Percentiles rank a stretch among this genome's conserved stretches.
These are phyloP conservation scores for Acanthopleura granulata DNA, from an alignment of 2,888 invertebrate species.

Conservation along the genomic window DNA sequence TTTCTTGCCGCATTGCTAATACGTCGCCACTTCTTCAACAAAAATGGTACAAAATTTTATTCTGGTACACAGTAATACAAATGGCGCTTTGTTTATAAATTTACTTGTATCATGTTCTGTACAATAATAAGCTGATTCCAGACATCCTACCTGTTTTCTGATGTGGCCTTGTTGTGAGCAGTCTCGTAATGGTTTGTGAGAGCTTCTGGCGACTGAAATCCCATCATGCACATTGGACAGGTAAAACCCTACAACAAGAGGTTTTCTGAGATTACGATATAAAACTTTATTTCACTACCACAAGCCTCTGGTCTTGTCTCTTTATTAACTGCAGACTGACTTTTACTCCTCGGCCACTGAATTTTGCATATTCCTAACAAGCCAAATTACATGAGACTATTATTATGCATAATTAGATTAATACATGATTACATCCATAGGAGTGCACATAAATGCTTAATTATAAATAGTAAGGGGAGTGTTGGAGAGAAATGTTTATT, in stretches of 20 bases:
- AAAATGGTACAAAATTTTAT: not conserved
- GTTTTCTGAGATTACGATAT: no score
- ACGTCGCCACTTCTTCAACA: conserved; percentile 59
- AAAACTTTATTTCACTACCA: no score
- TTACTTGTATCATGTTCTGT: not conserved
- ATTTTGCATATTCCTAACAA: no score
- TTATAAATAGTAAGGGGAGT: not conserved
- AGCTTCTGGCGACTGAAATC: conserved; percentile 70
- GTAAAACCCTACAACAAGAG: conserved; percentile 70
- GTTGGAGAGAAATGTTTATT: not conserved
- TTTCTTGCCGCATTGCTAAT: conserved; percentile 64
- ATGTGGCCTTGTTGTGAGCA: conserved; percentile 51
- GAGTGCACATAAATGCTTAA: not conserved
- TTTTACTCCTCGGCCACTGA: no score
- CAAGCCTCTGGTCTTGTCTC: no score
- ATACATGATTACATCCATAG: not conserved
- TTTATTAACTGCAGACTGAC: no score
- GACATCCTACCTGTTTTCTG: conserved; percentile 55
- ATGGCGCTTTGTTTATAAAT: not conserved
- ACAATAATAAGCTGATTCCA: not conserved
- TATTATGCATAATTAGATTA: not conserved
- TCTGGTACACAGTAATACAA: not conserved
- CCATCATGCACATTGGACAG: conserved; percentile 70
- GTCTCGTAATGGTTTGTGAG: conserved; percentile 69
- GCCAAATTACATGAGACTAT: not conserved